These are phyloP conservation scores for Brachionus plicatilis DNA, from an alignment of 1,140 invertebrate species.

Conservation along the genomic window DNA sequence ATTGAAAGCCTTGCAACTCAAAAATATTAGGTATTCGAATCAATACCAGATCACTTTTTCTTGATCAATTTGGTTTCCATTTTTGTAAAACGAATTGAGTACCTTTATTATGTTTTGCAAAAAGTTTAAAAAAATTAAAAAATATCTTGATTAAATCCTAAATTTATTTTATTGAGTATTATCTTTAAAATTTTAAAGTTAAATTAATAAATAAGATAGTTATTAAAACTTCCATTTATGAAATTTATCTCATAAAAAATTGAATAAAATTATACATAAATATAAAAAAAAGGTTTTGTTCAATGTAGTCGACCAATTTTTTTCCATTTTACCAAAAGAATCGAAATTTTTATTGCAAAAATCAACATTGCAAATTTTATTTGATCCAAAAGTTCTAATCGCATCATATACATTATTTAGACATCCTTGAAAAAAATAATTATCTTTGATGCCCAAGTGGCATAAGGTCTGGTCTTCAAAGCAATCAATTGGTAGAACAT, in stretches of 20 bases:
- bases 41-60: too few relatives aligned
- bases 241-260: background rate
- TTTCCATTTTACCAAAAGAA: background rate
- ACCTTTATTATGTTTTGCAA: too few relatives aligned
- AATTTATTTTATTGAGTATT: background rate
- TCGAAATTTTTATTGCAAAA: conserved; percentile 1
- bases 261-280: background rate
- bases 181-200: too few relatives aligned
- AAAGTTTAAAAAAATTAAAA: too few relatives aligned
- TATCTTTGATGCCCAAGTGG: background rate
- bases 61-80: too few relatives aligned
- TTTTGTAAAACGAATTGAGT: too few relatives aligned
- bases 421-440: background rate
- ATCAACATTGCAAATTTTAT: background rate
- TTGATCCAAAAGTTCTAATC: background rate
- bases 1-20: too few relatives aligned
- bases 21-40: too few relatives aligned
- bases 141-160: background rate
- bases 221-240: too few relatives aligned
- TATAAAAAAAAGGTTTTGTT: background rate
- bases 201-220: too few relatives aligned
- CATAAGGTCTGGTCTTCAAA: background rate
- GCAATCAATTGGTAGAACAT: background rate
- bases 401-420: background rate
- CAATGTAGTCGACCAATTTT: background rate